A percentile compares a stretch with the other conserved stretches of the same genome.
Conservation (phyloP, 2,888 invertebrate species). For the Dryocosmus kuriphilus region DNA sequence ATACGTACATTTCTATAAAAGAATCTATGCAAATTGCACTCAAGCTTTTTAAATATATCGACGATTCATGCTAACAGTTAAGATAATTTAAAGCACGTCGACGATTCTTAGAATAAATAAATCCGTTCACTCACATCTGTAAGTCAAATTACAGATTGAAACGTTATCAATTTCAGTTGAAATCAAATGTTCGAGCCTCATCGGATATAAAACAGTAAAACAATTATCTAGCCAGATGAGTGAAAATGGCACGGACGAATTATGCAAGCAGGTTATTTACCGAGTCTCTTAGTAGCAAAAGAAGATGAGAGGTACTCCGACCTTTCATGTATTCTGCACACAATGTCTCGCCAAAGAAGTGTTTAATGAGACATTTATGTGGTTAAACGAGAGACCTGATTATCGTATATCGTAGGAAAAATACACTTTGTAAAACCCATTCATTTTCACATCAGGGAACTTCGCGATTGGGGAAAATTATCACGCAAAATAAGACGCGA, state of each 20-base stretch:
- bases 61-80: not conserved
- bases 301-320: conserved; percentile 35
- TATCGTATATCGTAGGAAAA: conserved; percentile 1
- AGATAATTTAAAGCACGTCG: not conserved
- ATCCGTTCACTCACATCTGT: not conserved
- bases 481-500: not conserved
- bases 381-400: not conserved
- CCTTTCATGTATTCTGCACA: conserved; percentile 14
- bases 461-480: not conserved
- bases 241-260: not conserved
- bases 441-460: not conserved
- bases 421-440: not conserved
- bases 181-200: not conserved
- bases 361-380: conserved; percentile 32
- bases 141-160: conserved; percentile 11
- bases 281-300: conserved; percentile 9
- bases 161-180: not conserved
- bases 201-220: not conserved
- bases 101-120: conserved; percentile 5
- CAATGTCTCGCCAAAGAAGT: conserved; percentile 13
- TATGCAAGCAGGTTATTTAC: conserved; percentile 17
- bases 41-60: not conserved
- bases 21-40: not conserved
- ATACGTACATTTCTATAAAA: not conserved
- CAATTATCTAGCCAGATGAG: conserved; percentile 22